Conservation (phyloP, 64 coral and sea anemone genomes). For the Dendronephthya gigantea region DNA sequence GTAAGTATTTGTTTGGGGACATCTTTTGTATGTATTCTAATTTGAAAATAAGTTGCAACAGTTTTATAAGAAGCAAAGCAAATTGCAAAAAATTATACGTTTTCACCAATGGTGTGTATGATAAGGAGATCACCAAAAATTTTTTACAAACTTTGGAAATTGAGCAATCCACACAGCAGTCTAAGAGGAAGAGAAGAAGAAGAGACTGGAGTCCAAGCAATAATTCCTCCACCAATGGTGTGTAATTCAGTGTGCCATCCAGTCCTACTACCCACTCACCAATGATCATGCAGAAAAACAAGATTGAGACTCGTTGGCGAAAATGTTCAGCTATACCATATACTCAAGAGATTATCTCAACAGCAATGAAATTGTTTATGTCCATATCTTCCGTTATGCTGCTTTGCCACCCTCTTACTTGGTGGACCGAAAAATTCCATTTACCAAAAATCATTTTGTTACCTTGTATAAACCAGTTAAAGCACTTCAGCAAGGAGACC, state of each 20-base stretch:
- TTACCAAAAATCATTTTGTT: conserved; percentile 34
- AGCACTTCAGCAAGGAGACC: conserved; percentile 12
- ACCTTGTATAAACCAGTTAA: conserved; percentile 34
- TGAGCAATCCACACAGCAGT: too few relatives aligned
- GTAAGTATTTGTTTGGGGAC: too few relatives aligned
- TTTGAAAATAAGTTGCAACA: conserved; percentile 32
- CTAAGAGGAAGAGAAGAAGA: too few relatives aligned
- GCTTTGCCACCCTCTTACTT: conserved; percentile 23
- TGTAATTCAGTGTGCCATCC: conserved; percentile 40
- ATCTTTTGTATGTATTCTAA: too few relatives aligned
- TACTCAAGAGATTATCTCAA: conserved; percentile 31
- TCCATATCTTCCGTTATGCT: conserved; percentile 43
- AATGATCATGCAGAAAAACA: conserved; percentile 33
- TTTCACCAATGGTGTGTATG: conserved; percentile 31
- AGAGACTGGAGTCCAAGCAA: too few relatives aligned
- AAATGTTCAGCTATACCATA: conserved; percentile 45
- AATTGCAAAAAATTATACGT: conserved; percentile 31
- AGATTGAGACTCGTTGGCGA: conserved; percentile 35
- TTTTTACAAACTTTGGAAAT: too few relatives aligned
- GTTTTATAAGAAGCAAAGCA: conserved; percentile 33
- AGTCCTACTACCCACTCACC: conserved; percentile 39
- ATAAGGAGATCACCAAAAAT: conserved; percentile 18
- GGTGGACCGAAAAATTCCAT: conserved; percentile 14
- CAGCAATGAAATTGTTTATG: conserved; percentile 27
- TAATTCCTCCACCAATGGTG: too few relatives aligned